Conservation (phyloP, 1,140 invertebrate species). For the Drosophila setifemur region DNA sequence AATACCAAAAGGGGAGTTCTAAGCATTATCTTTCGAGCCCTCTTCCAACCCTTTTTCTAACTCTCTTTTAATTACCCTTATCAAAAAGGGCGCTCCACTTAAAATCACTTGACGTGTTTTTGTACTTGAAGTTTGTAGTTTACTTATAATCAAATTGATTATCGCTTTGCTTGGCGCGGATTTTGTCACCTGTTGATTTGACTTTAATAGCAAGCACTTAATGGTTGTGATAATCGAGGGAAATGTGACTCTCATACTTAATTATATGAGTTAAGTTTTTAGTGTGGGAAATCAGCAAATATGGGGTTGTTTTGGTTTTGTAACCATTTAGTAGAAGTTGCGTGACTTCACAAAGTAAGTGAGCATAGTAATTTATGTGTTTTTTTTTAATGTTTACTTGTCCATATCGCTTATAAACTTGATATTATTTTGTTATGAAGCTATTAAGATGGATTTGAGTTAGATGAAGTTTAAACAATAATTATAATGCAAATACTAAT, state of each 20-base stretch:
- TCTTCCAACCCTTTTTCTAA: neutral
- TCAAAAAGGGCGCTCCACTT: slow-evolving; percentile 11
- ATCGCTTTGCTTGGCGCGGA: neutral
- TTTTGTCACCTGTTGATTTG: slow-evolving; percentile 5
- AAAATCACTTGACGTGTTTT: neutral
- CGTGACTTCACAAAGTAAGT: no score
- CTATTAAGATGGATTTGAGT: no score
- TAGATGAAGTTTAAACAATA: no score
- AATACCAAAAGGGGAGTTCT: neutral
- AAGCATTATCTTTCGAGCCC: neutral
- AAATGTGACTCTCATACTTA: neutral
- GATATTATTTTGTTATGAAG: neutral
- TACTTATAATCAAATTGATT: neutral
- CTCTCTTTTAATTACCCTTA: slow-evolving; percentile 8
- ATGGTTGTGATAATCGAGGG: neutral
- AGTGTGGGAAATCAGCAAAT: neutral
- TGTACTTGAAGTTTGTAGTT: no score
- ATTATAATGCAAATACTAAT: no score
- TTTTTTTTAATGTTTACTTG: no score
- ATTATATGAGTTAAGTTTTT: neutral
- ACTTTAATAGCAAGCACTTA: neutral
- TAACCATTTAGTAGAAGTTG: neutral
- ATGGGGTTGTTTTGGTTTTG: neutral
- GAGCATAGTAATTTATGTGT: no score
- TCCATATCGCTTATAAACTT: neutral